Conservation (phyloP, 1,140 invertebrate genomes). For the Anastatus disparis region DNA sequence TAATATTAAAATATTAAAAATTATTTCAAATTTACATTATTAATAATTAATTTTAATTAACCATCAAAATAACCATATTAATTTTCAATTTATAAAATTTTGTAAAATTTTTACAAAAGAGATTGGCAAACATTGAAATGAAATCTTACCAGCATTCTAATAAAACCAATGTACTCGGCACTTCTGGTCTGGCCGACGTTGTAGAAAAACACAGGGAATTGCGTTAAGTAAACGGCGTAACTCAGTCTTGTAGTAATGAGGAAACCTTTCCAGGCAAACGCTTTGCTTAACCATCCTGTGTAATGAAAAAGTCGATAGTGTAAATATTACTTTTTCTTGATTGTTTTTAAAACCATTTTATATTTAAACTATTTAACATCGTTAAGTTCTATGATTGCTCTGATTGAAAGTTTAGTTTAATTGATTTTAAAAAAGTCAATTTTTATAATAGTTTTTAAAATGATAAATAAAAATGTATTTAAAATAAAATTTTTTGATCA, state of each 20-base stretch:
- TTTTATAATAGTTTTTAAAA: too few species aligned
- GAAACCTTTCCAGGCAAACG: conserved; percentile 72
- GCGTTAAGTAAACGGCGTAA: conserved; percentile 75
- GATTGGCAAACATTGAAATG: too few species aligned
- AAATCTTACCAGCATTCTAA: conserved; percentile 65
- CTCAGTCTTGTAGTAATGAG: conserved; percentile 72
- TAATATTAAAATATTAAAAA: too few species aligned
- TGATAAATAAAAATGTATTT: background rate
- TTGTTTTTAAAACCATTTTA: too few species aligned
- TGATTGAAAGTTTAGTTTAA: too few species aligned
- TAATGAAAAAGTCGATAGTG: background rate
- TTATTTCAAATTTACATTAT: too few species aligned
- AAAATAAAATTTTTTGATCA: background rate
- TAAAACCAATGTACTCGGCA: conserved; percentile 68
- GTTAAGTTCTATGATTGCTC: too few species aligned
- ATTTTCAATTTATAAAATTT: too few species aligned
- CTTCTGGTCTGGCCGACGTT: conserved; percentile 71
- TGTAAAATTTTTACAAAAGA: too few species aligned
- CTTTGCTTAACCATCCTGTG: conserved; percentile 65
- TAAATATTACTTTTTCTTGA: background rate
- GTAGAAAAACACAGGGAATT: conserved; percentile 77
- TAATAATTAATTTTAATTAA: too few species aligned
- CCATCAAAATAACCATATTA: too few species aligned
- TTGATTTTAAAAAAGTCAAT: too few species aligned
- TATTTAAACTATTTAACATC: background rate